phyloP scores from a whole-genome alignment of 2,888 invertebrate species.

The Calliopum simillimum region DNA sequence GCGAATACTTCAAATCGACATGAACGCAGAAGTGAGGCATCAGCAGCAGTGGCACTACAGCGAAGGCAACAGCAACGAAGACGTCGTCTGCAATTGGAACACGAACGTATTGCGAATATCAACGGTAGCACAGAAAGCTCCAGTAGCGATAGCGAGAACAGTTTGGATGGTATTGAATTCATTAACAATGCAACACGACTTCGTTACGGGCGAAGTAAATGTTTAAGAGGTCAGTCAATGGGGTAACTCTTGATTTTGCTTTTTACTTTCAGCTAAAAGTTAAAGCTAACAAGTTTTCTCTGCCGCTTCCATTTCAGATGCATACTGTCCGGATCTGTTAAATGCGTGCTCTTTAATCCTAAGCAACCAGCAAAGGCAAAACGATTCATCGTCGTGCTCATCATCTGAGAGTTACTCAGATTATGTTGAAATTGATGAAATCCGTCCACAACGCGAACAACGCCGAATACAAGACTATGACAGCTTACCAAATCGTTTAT shows the following conservation, averaged over 20 bases:
- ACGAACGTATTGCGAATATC: conserved; percentile 35
- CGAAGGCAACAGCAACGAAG: conserved; percentile 50
- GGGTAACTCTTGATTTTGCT: background rate
- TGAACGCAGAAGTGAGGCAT: conserved; percentile 30
- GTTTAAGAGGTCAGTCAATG: conserved; percentile 17
- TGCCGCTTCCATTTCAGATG: conserved; percentile 51
- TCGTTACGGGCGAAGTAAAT: background rate
- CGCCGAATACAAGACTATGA: conserved; percentile 27
- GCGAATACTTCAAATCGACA: conserved; percentile 31
- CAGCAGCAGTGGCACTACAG: conserved; percentile 41
- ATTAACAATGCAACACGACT: background rate
- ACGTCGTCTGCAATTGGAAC: conserved; percentile 51
- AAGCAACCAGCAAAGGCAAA: conserved; percentile 53
- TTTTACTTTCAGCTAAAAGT: no score
- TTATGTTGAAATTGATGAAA: conserved; percentile 63
- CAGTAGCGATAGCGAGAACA: conserved; percentile 37
- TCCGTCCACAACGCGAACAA: conserved; percentile 32
- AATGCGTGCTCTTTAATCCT: conserved; percentile 64
- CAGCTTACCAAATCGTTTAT: background rate
- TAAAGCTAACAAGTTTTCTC: background rate
- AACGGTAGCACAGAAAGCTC: conserved; percentile 38
- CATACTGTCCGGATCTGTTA: conserved; percentile 64
- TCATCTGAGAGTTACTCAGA: conserved; percentile 53
- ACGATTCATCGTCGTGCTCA: conserved; percentile 37
- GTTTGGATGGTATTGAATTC: conserved; percentile 30